Evolutionary conservation across 2,113 vertebrate genomes (phyloP).

Genomic region (Microcebus jonahi): DNA sequence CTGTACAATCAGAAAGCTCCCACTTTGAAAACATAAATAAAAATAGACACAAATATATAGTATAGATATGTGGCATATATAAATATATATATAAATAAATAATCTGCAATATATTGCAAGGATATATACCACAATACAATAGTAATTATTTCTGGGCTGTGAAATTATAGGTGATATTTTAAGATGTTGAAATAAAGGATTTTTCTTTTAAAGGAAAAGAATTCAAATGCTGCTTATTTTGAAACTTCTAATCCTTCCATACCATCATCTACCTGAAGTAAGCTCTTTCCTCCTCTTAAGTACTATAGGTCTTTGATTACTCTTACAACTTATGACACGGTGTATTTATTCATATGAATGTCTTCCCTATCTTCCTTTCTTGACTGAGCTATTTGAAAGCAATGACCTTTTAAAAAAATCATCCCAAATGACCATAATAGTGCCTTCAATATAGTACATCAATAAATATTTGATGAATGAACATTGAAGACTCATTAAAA

Average conservation of each 20-base stretch:
- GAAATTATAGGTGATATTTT: background rate
- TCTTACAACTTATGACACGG: background rate
- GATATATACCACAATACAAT: background rate
- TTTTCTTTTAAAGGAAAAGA: background rate
- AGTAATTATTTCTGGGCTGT: background rate
- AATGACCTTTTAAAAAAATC: slow-evolving; percentile 27
- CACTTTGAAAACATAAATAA: background rate
- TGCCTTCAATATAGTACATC: background rate
- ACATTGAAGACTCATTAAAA: slow-evolving; percentile 12
- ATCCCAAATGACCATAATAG: background rate
- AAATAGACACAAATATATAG: background rate
- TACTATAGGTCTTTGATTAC: background rate
- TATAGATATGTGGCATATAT: background rate
- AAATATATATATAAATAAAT: background rate
- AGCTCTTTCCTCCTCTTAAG: background rate
- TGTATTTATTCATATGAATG: background rate
- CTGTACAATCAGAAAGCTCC: background rate
- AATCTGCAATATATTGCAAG: background rate
- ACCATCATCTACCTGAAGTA: background rate
- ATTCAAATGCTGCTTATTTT: background rate
- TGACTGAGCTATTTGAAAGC: background rate
- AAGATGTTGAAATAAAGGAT: background rate
- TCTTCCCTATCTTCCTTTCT: background rate
- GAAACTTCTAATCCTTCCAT: background rate
- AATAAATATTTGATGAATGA: background rate